A percentile compares a stretch with the other conserved stretches of the same genome.
phyloP scores from a whole-genome alignment of 1,140 invertebrate genomes.

The Oreohelix idahoensis region DNA sequence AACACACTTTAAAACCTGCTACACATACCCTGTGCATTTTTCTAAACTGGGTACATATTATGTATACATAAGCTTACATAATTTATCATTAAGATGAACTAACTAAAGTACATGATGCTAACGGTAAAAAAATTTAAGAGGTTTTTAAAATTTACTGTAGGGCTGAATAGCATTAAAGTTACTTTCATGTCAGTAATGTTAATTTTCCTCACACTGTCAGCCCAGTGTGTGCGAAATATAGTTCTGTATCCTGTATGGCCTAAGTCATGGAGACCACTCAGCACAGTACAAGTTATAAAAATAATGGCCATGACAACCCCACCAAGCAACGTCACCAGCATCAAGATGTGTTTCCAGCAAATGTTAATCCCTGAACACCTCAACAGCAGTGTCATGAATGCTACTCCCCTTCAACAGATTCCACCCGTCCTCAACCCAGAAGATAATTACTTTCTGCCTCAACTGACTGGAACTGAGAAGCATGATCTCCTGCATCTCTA shows the following conservation, averaged over 20 bases:
- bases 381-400: not conserved
- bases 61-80: too few relatives aligned
- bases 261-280: not conserved
- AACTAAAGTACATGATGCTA: too few relatives aligned
- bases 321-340: not conserved
- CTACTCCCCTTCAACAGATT: not conserved
- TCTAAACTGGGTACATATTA: too few relatives aligned
- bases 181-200: not conserved
- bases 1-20: too few relatives aligned
- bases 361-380: not conserved
- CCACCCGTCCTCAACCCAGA: not conserved
- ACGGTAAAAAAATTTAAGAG: too few relatives aligned
- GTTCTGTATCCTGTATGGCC: constrained; percentile 7
- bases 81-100: too few relatives aligned
- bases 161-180: too few relatives aligned
- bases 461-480: not conserved
- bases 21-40: too few relatives aligned
- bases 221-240: not conserved
- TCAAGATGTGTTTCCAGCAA: not conserved
- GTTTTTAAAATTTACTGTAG: too few relatives aligned
- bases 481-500: not conserved
- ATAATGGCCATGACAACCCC: not conserved
- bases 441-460: not conserved
- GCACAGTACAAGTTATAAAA: not conserved
- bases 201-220: not conserved